These are phyloP conservation scores for Burhinus oedicnemus DNA, from an alignment of 2,113 vertebrate species.

Conservation along the genomic window DNA sequence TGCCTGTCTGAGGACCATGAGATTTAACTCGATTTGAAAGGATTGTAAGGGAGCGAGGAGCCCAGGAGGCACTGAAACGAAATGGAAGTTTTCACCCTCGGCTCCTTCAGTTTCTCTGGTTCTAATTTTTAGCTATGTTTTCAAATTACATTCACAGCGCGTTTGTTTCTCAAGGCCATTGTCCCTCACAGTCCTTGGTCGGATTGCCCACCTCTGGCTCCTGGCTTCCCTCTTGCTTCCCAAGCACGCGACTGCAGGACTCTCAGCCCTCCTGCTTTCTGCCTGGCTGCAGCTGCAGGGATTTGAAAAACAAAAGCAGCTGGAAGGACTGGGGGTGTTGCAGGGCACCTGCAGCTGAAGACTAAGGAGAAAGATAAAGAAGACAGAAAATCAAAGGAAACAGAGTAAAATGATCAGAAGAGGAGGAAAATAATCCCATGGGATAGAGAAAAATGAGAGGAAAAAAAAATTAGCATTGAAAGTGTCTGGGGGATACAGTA, in stretches of 20 bases:
- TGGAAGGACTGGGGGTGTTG: background rate
- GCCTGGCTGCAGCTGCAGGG: background rate
- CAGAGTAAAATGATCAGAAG: background rate
- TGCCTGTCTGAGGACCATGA: background rate
- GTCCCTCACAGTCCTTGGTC: rapidly evolving
- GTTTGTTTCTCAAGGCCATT: background rate
- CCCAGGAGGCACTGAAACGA: background rate
- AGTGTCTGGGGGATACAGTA: background rate
- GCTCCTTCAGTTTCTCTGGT: background rate
- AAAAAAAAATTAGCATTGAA: background rate
- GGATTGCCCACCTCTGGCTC: background rate
- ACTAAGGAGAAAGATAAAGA: background rate
- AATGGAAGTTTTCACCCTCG: background rate
- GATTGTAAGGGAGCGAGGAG: background rate
- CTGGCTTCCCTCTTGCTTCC: background rate
- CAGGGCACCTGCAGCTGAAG: background rate
- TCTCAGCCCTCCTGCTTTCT: background rate
- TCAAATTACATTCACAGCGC: background rate
- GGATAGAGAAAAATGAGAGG: background rate
- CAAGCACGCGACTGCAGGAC: rapidly evolving
- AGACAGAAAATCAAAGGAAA: background rate
- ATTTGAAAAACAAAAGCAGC: background rate
- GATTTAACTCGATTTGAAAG: background rate
- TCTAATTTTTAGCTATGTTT: background rate
- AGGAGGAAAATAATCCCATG: background rate